Evolutionary conservation across 2,888 invertebrate genomes (phyloP).

Genomic region (Eulithis prunata): DNA sequence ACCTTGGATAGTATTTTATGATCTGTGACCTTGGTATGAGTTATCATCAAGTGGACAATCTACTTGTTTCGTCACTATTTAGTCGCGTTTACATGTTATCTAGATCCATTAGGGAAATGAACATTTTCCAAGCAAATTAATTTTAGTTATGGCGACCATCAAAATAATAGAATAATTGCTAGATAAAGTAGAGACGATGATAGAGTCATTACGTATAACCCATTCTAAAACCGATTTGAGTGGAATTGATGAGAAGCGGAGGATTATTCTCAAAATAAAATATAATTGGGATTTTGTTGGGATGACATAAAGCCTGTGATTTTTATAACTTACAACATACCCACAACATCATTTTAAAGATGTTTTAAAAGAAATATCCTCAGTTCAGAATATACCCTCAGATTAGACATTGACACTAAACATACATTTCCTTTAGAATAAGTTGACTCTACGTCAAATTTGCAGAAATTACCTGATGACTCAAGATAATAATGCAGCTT

Average conservation of each 20-base stretch:
- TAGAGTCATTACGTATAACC: neutral
- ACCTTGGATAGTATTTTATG: too few relatives aligned
- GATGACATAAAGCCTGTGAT: too few relatives aligned
- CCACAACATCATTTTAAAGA: too few relatives aligned
- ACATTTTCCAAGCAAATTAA: neutral
- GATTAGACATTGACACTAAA: neutral
- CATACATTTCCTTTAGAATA: conserved; percentile 18
- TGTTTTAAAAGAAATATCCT: too few relatives aligned
- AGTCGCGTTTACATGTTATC: too few relatives aligned
- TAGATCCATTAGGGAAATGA: conserved; percentile 7
- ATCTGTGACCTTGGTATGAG: too few relatives aligned
- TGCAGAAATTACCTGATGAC: conserved; percentile 39
- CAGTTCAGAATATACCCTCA: too few relatives aligned
- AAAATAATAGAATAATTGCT: neutral
- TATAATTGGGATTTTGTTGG: too few relatives aligned
- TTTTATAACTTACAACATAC: too few relatives aligned
- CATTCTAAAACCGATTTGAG: neutral
- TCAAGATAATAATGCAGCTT: conserved; percentile 35
- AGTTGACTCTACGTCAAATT: conserved; percentile 21
- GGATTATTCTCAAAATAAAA: neutral
- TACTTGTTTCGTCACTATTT: too few relatives aligned
- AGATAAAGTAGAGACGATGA: neutral
- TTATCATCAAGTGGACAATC: too few relatives aligned
- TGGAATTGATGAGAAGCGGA: neutral
- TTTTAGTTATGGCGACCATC: neutral